Conservation (phyloP, 1,140 invertebrate genomes). For the Bradynema listronoti region DNA sequence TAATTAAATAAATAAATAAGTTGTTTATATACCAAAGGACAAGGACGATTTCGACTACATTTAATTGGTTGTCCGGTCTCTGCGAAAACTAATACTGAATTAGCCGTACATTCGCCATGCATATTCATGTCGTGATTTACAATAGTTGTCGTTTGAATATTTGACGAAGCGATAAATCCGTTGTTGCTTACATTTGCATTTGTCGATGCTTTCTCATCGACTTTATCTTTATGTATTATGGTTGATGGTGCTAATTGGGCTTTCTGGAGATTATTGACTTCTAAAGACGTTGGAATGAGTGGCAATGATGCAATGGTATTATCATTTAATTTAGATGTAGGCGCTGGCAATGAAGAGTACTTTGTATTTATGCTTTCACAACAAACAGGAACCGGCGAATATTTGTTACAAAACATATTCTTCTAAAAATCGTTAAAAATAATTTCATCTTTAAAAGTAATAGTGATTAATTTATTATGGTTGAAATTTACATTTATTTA, state of each 20-base stretch:
- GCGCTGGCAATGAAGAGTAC: neutral
- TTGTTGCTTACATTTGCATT: neutral
- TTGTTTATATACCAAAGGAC: slow-evolving; percentile 26
- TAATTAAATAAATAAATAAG: too few relatives aligned
- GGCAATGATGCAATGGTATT: too few relatives aligned
- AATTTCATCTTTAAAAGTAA: neutral
- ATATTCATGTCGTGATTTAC: slow-evolving; percentile 1
- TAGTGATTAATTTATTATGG: neutral
- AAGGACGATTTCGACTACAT: slow-evolving; percentile 9
- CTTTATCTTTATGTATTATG: too few relatives aligned
- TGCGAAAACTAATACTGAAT: slow-evolving; percentile 17
- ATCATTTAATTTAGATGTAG: too few relatives aligned
- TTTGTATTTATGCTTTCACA: slow-evolving; percentile 23
- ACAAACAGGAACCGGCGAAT: slow-evolving; percentile 17
- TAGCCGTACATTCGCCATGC: slow-evolving; percentile 21
- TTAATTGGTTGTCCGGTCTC: slow-evolving; percentile 25
- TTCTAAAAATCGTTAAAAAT: slow-evolving; percentile 11
- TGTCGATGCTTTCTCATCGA: slow-evolving; percentile 9
- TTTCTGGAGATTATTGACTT: too few relatives aligned
- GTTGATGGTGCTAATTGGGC: too few relatives aligned
- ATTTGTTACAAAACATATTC: slow-evolving; percentile 27
- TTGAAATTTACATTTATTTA: neutral
- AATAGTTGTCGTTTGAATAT: slow-evolving; percentile 11
- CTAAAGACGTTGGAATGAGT: too few relatives aligned
- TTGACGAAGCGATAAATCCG: too few relatives aligned